These are phyloP conservation scores for Pycnonotus jocosus DNA, from an alignment of 2,113 vertebrate genomes.

Conservation along the genomic window DNA sequence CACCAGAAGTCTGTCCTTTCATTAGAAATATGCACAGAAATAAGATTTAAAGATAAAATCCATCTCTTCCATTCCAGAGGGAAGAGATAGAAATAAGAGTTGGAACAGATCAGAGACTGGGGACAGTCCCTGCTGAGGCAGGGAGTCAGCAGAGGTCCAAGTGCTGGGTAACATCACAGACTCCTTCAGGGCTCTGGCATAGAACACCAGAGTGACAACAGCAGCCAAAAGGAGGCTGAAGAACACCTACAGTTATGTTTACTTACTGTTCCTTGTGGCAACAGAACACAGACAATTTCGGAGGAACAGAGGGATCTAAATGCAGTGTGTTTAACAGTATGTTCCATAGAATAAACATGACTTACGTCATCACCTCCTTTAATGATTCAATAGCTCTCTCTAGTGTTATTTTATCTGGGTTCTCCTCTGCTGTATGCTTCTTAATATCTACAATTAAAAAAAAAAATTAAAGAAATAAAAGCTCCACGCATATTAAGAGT, in stretches of 20 bases:
- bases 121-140: neutral
- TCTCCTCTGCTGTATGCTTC: conserved; percentile 94
- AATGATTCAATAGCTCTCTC: conserved; percentile 94
- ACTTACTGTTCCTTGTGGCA: neutral
- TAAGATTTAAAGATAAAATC: neutral
- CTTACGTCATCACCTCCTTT: conserved; percentile 99
- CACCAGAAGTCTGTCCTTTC: neutral
- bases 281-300: neutral
- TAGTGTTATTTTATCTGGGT: conserved; percentile 91
- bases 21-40: neutral
- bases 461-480: neutral
- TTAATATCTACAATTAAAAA: conserved; percentile 82
- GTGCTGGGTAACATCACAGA: accelerated
- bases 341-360: neutral
- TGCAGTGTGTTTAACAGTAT: neutral
- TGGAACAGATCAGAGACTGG: neutral
- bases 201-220: neutral
- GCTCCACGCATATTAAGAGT: neutral
- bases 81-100: accelerated
- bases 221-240: neutral
- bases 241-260: neutral
- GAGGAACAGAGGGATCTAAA: neutral
- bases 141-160: neutral
- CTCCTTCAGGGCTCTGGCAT: neutral
- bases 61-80: neutral